phyloP scores from a whole-genome alignment of 2,797 vertebrate species.

The Chelmon rostratus region DNA sequence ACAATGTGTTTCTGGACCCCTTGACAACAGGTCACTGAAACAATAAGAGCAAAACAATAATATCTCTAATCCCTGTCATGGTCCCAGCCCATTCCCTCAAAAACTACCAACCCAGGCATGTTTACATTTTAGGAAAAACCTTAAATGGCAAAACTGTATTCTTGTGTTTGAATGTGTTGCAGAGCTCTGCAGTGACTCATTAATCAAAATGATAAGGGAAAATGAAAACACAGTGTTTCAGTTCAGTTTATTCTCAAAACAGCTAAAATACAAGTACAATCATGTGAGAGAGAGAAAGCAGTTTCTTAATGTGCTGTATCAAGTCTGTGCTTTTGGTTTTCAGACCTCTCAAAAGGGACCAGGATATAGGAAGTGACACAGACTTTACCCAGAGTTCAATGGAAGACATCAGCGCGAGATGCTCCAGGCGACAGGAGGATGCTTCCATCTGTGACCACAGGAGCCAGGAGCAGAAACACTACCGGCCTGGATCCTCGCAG shows the following conservation, averaged over 20 bases:
- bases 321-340: conserved; percentile 1
- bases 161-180: neutral
- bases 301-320: neutral
- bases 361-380: conserved; percentile 87
- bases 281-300: neutral
- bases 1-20: neutral
- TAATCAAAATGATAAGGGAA: neutral
- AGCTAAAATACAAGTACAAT: no score
- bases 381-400: conserved; percentile 89
- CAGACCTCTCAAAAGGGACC: conserved; percentile 84
- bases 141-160: neutral
- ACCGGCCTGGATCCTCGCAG: conserved; percentile 61
- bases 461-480: conserved; percentile 82
- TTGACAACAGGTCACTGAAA: neutral
- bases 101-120: neutral
- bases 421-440: conserved; percentile 73
- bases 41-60: conserved; percentile 12
- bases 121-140: neutral
- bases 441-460: conserved; percentile 85
- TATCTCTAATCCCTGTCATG: neutral
- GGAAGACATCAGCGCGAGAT: conserved; percentile 84
- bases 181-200: conserved; percentile 1
- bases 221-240: neutral
- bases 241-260: no score
- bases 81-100: neutral